Evolutionary conservation across 2,888 invertebrate species (phyloP).

Genomic region (Biston betularia): DNA sequence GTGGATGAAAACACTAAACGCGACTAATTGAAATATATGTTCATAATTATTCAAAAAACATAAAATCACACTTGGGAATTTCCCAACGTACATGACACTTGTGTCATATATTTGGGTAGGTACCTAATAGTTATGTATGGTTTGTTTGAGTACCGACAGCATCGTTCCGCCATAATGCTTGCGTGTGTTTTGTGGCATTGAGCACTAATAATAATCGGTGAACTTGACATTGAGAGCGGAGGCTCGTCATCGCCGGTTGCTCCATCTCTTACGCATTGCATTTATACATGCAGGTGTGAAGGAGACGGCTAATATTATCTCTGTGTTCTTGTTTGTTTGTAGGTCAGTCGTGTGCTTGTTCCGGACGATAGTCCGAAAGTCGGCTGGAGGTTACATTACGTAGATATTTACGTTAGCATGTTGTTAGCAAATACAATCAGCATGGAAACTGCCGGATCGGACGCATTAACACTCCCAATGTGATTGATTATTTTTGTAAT

Average conservation of each 20-base stretch:
- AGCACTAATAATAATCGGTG: slow-evolving; percentile 85
- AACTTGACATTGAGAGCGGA: slow-evolving; percentile 84
- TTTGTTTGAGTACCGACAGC: slow-evolving; percentile 62
- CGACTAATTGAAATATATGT: background rate
- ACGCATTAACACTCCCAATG: slow-evolving; percentile 46
- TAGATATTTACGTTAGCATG: slow-evolving; percentile 69
- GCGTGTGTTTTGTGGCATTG: slow-evolving; percentile 84
- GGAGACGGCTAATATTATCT: slow-evolving; percentile 73
- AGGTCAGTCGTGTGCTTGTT: slow-evolving; percentile 85
- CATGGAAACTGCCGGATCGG: slow-evolving; percentile 48
- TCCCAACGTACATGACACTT: background rate
- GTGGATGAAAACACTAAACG: background rate
- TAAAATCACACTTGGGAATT: background rate
- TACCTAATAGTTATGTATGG: slow-evolving; percentile 5
- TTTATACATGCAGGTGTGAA: slow-evolving; percentile 59
- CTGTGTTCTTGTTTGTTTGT: slow-evolving; percentile 79
- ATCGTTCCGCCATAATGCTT: slow-evolving; percentile 64
- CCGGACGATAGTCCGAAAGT: slow-evolving; percentile 85
- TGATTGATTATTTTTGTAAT: slow-evolving; percentile 18
- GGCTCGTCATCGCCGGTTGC: slow-evolving; percentile 82
- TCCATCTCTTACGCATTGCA: slow-evolving; percentile 72
- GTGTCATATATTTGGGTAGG: background rate
- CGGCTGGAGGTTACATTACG: slow-evolving; percentile 84
- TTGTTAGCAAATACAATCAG: slow-evolving; percentile 60
- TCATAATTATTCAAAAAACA: background rate